A percentile compares a stretch with the other conserved stretches of the same genome.
These are phyloP conservation scores for Anas bahamensis DNA, from an alignment of 2,797 vertebrate species.

Conservation along the genomic window DNA sequence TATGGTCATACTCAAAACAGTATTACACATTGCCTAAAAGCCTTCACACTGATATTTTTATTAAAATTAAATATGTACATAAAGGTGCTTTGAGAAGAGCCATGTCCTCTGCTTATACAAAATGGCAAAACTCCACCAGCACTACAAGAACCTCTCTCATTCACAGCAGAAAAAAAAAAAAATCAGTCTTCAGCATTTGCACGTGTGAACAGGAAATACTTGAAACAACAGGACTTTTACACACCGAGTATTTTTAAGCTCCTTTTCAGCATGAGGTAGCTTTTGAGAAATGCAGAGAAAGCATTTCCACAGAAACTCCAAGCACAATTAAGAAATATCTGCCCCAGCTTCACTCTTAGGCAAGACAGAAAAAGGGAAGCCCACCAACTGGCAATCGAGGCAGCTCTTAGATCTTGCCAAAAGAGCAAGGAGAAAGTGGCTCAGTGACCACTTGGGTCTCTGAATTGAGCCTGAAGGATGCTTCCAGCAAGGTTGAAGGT, in stretches of 20 bases:
- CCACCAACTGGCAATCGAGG: background rate
- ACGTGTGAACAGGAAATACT: background rate
- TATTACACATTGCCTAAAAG: background rate
- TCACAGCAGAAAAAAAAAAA: background rate
- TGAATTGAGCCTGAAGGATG: background rate
- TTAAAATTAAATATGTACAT: background rate
- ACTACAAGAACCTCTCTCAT: background rate
- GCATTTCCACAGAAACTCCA: background rate
- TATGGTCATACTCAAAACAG: background rate
- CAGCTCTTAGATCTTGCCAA: background rate
- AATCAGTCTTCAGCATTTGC: fast-evolving
- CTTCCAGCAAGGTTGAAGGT: background rate
- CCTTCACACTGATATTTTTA: background rate
- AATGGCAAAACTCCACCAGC: background rate
- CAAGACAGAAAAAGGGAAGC: background rate
- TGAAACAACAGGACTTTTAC: background rate
- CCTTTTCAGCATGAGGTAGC: background rate
- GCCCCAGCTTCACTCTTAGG: background rate
- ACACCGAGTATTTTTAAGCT: background rate
- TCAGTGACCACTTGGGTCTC: background rate
- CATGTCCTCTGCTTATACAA: background rate
- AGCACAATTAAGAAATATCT: background rate
- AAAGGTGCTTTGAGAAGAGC: background rate
- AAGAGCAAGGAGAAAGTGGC: background rate
- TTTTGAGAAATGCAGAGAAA: background rate